These are phyloP conservation scores for Etheostoma spectabile DNA, from an alignment of 2,113 vertebrate species.

Conservation along the genomic window DNA sequence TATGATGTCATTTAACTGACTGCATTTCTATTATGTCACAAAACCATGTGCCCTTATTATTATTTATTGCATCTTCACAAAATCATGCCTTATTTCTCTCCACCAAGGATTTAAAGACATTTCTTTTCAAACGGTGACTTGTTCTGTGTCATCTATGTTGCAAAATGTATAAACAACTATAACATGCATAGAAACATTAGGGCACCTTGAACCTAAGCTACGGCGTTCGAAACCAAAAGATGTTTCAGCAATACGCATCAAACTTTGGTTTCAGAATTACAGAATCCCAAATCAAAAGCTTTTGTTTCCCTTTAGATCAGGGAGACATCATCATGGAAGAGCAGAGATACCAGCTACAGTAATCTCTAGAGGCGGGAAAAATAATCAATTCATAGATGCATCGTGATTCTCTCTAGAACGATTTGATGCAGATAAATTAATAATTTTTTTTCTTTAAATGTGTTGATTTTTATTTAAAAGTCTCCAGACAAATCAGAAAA, in stretches of 20 bases:
- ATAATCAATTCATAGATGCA: no score
- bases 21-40: background rate
- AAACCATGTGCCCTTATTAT: background rate
- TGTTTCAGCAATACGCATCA: background rate
- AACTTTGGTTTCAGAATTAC: background rate
- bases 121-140: background rate
- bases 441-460: no score
- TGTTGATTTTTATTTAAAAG: no score
- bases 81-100: background rate
- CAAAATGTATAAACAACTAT: background rate
- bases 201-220: background rate
- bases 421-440: no score
- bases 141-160: background rate
- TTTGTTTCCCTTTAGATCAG: background rate
- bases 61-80: background rate
- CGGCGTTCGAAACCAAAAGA: background rate
- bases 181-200: background rate
- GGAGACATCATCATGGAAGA: background rate
- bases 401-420: no score
- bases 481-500: no score
- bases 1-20: background rate
- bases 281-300: background rate
- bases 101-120: background rate
- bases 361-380: background rate
- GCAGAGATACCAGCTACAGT: background rate